Evolutionary conservation across 1,140 invertebrate genomes (phyloP), one percentile per base, ranked within the genome.

Genomic region (Eumaeus atala): DNA sequence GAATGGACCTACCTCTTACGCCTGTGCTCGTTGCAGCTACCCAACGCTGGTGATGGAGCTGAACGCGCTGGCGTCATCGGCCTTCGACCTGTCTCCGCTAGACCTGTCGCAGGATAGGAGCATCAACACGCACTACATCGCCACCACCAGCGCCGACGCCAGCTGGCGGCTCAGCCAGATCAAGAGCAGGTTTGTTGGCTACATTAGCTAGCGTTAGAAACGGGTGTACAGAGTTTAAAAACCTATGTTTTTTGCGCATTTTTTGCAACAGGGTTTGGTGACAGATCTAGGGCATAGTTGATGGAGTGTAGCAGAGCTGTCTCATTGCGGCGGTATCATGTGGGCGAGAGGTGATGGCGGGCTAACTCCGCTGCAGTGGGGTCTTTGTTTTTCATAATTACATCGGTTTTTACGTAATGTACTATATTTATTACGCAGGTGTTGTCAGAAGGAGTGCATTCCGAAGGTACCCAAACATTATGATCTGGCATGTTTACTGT

Each of bases 61-160:
- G 12, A 87, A 87, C 42, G 62, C 67, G 0, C 50, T 88, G 5
- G 82, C 87, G 1, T 77, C 81, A 0, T 66, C 67, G 7, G 70
- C 77, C 0, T 87, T 87, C 58, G 84, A 87, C 50, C 56, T 88
- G 5, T 88, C 87, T 0, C 87, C 87, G 0, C 44, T 87, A 6
- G 84, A 87, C n/a, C 54, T 87, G 1, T 77, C 79, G 4, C 75
- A 78, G 33, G 75, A 83, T 42, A 62, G 87, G 21, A 73, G 73
- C 0, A 74, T 87, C n/a, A 85, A 82, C 48, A 69, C 85, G 0
- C 81, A 87, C 40, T 70, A 87, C 48, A 71, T 87, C 9, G 48
- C 67, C 1, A 86, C 85, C 0, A 87, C 84, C 0, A 71, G 62
- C 5, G 70, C 85, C 0, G 84, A 87, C 56, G 56, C 17, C 0